phyloP scores from a whole-genome alignment of 1,140 invertebrate genomes.

The Tigriopus japonicus region DNA sequence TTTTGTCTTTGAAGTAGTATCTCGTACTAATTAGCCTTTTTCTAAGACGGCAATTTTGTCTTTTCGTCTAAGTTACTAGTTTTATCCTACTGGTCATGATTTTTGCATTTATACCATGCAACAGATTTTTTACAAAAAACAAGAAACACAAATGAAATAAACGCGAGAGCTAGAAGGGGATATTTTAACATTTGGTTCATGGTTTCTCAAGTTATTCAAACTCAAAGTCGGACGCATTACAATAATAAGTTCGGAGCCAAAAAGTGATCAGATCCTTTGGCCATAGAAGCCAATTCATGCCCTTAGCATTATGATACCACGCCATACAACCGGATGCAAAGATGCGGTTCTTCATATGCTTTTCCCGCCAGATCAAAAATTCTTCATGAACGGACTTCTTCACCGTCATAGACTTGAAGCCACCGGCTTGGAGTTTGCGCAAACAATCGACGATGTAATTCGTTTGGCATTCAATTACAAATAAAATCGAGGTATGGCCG shows the following conservation, averaged over 20 bases:
- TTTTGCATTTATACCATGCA: too few relatives aligned
- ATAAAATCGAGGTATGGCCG: constrained; percentile 16
- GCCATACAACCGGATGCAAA: constrained; percentile 15
- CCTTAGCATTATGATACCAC: constrained; percentile 16
- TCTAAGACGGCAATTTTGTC: too few relatives aligned
- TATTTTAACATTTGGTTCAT: too few relatives aligned
- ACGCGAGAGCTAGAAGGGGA: too few relatives aligned
- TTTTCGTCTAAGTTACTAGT: too few relatives aligned
- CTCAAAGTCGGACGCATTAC: too few relatives aligned
- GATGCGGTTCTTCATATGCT: constrained; percentile 15
- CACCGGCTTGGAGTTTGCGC: constrained; percentile 12
- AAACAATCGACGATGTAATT: constrained; percentile 6
- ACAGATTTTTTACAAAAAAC: too few relatives aligned
- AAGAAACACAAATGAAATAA: too few relatives aligned
- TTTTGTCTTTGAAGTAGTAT: too few relatives aligned
- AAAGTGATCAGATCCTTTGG: constrained; percentile 10
- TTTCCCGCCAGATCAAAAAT: constrained; percentile 4
- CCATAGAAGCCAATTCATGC: constrained; percentile 14
- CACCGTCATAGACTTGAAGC: constrained; percentile 6
- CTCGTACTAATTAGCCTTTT: too few relatives aligned
- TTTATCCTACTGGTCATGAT: too few relatives aligned
- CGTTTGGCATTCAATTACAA: constrained; percentile 18
- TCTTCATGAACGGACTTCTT: constrained; percentile 14
- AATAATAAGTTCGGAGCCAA: not conserved
- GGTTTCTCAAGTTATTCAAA: too few relatives aligned